phyloP scores from a whole-genome alignment of 2,113 vertebrate species.

The Dryoscopus gambensis region DNA sequence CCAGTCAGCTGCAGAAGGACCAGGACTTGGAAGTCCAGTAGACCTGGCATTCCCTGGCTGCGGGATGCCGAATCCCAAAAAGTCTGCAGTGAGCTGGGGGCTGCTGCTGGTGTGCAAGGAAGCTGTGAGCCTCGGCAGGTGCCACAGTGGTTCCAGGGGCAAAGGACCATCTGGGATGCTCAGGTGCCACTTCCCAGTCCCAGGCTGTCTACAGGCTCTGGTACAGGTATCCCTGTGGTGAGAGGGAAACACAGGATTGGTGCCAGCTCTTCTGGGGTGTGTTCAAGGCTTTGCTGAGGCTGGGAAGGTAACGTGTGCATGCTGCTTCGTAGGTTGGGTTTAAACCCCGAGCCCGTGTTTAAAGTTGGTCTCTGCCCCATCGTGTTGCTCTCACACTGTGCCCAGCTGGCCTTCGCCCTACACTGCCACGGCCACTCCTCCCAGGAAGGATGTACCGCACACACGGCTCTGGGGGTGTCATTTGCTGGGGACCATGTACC shows the following conservation, averaged over 20 bases:
- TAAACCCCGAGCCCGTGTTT: background rate
- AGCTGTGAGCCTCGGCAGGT: background rate
- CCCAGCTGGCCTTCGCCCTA: background rate
- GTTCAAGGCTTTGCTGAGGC: background rate
- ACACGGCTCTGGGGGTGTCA: background rate
- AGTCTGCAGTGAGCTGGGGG: background rate
- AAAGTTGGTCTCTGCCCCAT: background rate
- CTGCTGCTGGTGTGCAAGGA: background rate
- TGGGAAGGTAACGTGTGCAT: fast-evolving
- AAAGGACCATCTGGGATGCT: fast-evolving
- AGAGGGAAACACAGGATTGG: fast-evolving
- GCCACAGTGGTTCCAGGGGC: fast-evolving
- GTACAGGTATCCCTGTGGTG: background rate
- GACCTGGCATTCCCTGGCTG: background rate
- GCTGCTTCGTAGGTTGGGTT: background rate
- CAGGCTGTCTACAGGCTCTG: background rate
- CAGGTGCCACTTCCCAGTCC: background rate
- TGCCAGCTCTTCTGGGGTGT: fast-evolving
- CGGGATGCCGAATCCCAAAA: background rate
- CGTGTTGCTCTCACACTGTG: background rate
- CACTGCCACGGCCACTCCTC: background rate
- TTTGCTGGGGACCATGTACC: fast-evolving
- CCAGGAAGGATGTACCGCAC: background rate
- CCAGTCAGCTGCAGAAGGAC: background rate
- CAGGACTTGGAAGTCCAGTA: background rate